Base-by-base conservation (phyloP, 1,140 invertebrate genomes). In the Mesaphorura yosii region DNA sequence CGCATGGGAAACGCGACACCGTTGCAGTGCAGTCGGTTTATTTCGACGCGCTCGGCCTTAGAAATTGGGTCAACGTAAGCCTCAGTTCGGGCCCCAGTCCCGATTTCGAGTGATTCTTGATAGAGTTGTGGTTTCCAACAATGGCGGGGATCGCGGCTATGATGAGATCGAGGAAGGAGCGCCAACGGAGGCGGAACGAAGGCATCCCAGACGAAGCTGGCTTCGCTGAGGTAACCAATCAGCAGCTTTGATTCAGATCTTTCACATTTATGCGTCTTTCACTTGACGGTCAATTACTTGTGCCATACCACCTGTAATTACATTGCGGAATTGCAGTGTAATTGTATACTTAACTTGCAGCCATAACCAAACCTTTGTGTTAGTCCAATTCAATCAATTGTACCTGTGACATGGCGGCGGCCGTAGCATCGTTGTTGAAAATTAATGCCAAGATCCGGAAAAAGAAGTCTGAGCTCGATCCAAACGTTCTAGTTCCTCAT, bases 401-500 rank as follows among this genome's bases (percentile, higher is more conserved):
- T n/a, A 10, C 31, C 31, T 34, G n/a, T n/a, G n/a, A n/a, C 25
- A 46, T 46, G 44, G 44, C 44, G 20, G 44, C 44, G 10, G 28
- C 27, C 5, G 20, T 48, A 20, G 34, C 23, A 15, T 19, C 6
- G 6, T 27, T 50, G 5, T 3, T 22, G n/a, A 50, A 39, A 39
- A 39, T 39, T 15, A 37, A 50, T 34, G 38, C 26, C 49, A 27
- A 53, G 41, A 50, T 12, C 4, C 12, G 41, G 17, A 10, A 44
- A 39, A 38, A 49, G 28, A 38, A 55, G 37, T 15, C 37, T 37
- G 34, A 59, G 23, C 45, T 25, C 28, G 25, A 17, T 26, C 26
- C 28, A 27, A 27, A 51, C 20, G 31, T 39, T 23, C 25, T 47
- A 38, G 48, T 45, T 34, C 50, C 54, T n/a, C 58, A 60, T 44